Conservation (phyloP, 2,797 vertebrate species). For the Alca torda region DNA sequence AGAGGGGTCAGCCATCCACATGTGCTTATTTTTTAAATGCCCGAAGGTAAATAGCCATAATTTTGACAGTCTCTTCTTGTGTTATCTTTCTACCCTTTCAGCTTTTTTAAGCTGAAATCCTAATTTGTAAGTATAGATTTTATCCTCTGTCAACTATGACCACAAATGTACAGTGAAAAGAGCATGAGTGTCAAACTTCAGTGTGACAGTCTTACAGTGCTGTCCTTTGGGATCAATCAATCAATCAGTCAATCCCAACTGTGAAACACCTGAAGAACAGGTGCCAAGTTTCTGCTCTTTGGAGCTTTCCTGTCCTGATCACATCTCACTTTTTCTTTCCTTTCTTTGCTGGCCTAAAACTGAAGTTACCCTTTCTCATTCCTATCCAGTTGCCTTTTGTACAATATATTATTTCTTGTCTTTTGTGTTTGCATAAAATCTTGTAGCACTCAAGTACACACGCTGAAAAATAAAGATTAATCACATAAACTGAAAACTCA, state of each 20-base stretch:
- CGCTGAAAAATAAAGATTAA: conserved; percentile 67
- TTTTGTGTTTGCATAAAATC: conserved; percentile 54
- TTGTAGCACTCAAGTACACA: conserved; percentile 36
- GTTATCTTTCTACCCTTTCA: neutral
- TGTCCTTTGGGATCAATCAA: neutral
- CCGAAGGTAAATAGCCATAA: neutral
- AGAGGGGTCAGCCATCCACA: conserved; percentile 21
- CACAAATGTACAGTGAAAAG: neutral
- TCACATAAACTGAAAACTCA: conserved; percentile 44
- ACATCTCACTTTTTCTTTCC: neutral
- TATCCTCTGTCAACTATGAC: neutral
- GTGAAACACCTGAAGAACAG: neutral
- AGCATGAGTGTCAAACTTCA: neutral
- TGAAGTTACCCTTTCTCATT: conserved; percentile 44
- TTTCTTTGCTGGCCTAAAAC: conserved; percentile 40
- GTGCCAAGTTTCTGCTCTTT: neutral
- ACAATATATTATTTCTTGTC: conserved; percentile 46
- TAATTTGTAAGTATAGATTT: neutral
- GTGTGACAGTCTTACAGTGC: neutral
- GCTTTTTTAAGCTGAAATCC: neutral
- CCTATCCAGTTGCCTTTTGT: conserved; percentile 47
- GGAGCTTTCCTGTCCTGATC: neutral
- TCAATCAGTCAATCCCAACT: neutral
- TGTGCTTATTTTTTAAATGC: neutral
- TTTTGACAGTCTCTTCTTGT: neutral